Evolutionary conservation across 2,113 vertebrate genomes (phyloP), one percentile per base, ranked within the genome.

Genomic region (Coptodon rendalli): DNA sequence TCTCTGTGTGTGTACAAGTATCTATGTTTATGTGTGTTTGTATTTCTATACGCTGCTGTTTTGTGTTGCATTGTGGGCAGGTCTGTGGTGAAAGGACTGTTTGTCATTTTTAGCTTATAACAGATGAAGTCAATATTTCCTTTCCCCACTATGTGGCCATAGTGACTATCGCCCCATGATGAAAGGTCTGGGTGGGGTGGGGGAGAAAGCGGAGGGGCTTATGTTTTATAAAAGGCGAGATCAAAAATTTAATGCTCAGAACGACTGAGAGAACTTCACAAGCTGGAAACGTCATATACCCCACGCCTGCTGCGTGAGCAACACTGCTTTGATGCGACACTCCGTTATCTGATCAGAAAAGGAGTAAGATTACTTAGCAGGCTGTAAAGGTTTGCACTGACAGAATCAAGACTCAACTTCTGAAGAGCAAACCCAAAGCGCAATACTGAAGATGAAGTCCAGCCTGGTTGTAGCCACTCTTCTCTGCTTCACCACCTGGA

Each of bases 41-140:
- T 81, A 36, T 52, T 82, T 84, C n/a, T 57, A 81, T 68, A 81
- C 85, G 3, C 17, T 40, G 5, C 3, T 68, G 78, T 71, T 71
- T 24, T 12, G 11, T 66, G 38, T 56, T 85, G 27, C 66, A 36
- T 14, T 89, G 92, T 90, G 87, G 89, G 82, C 6, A 83, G 87
- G 19, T 1, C 3, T 91, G 89, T 87, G 86, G 92, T 91, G 7
- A 82, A 76, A 5, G 24, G 71, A 87, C 56, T 68, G 12, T 79
- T 84, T 53, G 1, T 53, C 73, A 87, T 31, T n/a, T 82, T 40
- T 53, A 8, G 4, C n/a, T 52, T 59, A 6, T 82, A 16, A 87
- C 34, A 59, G 22, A 24, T 83, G 53, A 87, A 36, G 66, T 92
- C 84, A 92, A 19, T 45, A 36, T 91, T 95, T 93, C 95, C 92